Percentiles rank a stretch among this genome's conserved stretches.
Conservation (phyloP, 1,140 invertebrate genomes). For the Hyposmocoma kahamanoa region DNA sequence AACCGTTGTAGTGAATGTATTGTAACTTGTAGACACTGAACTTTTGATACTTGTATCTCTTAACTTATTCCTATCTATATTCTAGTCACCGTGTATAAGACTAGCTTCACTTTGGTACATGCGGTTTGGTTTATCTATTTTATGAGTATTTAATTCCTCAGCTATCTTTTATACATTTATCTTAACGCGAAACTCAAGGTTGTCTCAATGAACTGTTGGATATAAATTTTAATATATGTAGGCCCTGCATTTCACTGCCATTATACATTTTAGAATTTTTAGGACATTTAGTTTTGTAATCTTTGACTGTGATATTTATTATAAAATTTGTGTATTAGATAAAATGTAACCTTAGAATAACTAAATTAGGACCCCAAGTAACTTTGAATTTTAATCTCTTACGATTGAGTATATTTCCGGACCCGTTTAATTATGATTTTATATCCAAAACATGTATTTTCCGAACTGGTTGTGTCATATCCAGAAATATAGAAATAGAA, state of each 20-base stretch:
- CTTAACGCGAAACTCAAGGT: conserved; percentile 15
- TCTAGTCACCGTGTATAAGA: conserved; percentile 68
- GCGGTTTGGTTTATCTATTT: not conserved
- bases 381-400: no score
- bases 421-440: conserved; percentile 46
- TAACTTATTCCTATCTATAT: conserved; percentile 60
- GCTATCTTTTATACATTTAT: conserved; percentile 4
- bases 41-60: conserved; percentile 44
- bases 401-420: conserved; percentile 53
- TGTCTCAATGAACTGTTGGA: conserved; percentile 22
- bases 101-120: conserved; percentile 46
- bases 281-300: conserved; percentile 58
- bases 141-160: not conserved
- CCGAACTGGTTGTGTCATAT: not conserved
- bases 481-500: not conserved
- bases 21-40: conserved; percentile 39
- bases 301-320: conserved; percentile 72
- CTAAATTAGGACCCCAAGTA: conserved; percentile 6
- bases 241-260: conserved; percentile 59
- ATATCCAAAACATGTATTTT: conserved; percentile 9
- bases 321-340: conserved; percentile 66
- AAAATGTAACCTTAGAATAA: conserved; percentile 38
- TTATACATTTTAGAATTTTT: conserved; percentile 48
- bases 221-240: conserved; percentile 19
- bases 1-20: conserved; percentile 37